These are phyloP conservation scores for Archilochus colubris DNA, from an alignment of 2,113 vertebrate genomes.

Conservation along the genomic window DNA sequence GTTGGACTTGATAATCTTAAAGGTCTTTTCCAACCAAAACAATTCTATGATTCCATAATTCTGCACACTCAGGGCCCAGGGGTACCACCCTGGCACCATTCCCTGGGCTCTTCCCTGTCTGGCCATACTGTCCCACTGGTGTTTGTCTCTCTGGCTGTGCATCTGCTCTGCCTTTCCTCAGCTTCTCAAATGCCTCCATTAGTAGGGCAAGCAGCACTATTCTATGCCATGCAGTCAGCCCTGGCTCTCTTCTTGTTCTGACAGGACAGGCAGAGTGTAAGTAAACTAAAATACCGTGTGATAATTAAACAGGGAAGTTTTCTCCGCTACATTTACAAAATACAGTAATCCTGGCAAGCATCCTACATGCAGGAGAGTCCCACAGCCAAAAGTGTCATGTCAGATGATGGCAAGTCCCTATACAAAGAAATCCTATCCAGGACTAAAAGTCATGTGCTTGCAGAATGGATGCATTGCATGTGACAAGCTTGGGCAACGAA, in stretches of 20 bases:
- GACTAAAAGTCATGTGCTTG: neutral
- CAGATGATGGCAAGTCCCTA: rapidly evolving
- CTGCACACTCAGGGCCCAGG: neutral
- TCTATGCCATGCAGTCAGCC: rapidly evolving
- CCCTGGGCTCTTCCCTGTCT: neutral
- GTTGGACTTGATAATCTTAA: no score
- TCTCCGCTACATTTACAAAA: neutral
- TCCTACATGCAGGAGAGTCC: neutral
- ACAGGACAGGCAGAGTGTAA: neutral
- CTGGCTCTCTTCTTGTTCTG: neutral
- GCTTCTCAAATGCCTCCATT: neutral
- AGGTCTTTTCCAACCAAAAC: no score
- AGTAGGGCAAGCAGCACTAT: rapidly evolving
- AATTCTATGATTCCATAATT: no score
- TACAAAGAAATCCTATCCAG: neutral
- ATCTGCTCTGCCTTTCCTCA: neutral
- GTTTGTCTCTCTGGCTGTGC: neutral
- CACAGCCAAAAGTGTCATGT: neutral
- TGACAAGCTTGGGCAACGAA: neutral
- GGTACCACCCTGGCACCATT: neutral
- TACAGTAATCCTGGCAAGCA: neutral
- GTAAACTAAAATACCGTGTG: neutral
- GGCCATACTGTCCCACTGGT: neutral
- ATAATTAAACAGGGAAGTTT: neutral
- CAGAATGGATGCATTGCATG: rapidly evolving